These are phyloP conservation scores for Sebastes iracundus DNA, from an alignment of 2,797 vertebrate species.

Conservation along the genomic window DNA sequence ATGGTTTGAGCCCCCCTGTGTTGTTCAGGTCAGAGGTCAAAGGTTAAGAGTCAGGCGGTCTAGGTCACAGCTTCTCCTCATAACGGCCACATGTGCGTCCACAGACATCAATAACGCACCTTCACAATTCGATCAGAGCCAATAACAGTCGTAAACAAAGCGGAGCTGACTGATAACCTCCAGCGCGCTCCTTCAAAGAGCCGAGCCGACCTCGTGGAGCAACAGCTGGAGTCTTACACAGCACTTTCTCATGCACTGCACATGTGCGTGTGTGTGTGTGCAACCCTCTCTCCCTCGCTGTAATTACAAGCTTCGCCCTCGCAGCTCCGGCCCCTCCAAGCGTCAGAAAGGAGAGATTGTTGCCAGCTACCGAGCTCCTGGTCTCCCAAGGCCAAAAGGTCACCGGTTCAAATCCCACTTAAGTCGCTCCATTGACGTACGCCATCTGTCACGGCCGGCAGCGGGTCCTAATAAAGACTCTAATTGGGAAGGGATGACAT, in stretches of 20 bases:
- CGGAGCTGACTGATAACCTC: constrained; percentile 49
- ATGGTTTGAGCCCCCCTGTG: constrained; percentile 1
- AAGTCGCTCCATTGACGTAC: constrained; percentile 72
- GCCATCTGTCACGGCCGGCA: constrained; percentile 76
- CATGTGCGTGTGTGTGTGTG: not conserved
- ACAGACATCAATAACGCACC: constrained; percentile 15
- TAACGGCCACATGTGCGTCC: constrained; percentile 22
- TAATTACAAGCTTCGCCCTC: constrained; percentile 53
- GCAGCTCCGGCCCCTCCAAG: constrained; percentile 15
- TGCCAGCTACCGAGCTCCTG: constrained; percentile 34
- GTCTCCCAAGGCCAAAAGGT: constrained; percentile 66
- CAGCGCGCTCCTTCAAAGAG: constrained; percentile 48
- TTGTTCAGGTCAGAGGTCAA: constrained; percentile 32
- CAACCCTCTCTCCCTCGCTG: not conserved
- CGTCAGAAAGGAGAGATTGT: constrained; percentile 62
- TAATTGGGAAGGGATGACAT: constrained; percentile 83
- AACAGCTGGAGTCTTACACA: constrained; percentile 60
- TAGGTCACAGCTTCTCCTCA: constrained; percentile 21
- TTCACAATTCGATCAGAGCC: constrained; percentile 38
- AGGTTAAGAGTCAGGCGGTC: constrained; percentile 45
- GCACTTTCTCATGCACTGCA: constrained; percentile 41
- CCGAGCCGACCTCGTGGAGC: constrained; percentile 9
- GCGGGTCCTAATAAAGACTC: constrained; percentile 71
- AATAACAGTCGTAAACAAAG: constrained; percentile 32
- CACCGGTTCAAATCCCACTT: constrained; percentile 77